These are phyloP conservation scores for Pollenia angustigena DNA, from an alignment of 2,888 invertebrate genomes.

Conservation along the genomic window DNA sequence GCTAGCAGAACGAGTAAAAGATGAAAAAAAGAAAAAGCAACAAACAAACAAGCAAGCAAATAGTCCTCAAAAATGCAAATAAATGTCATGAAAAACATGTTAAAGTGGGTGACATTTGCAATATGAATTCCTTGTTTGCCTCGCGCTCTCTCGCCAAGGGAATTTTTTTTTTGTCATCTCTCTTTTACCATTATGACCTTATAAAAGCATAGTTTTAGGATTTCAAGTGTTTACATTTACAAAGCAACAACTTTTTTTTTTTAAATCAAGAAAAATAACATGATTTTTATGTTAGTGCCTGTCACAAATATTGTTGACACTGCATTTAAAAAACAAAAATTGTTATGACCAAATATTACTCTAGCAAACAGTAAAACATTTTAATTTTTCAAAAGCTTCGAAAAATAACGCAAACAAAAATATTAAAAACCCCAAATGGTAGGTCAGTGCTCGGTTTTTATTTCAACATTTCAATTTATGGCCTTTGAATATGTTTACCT, in stretches of 20 bases:
- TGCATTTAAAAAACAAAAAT: conserved; percentile 50
- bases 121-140: neutral
- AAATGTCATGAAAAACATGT: conserved; percentile 70
- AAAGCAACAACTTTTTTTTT: neutral
- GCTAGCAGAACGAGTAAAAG: conserved; percentile 35
- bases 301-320: conserved; percentile 64
- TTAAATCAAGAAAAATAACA: conserved; percentile 32
- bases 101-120: conserved; percentile 66
- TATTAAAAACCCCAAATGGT: conserved; percentile 32
- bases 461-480: conserved; percentile 19
- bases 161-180: neutral
- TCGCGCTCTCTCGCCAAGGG: neutral
- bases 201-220: conserved; percentile 56
- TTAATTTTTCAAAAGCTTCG: conserved; percentile 40
- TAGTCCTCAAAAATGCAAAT: conserved; percentile 69
- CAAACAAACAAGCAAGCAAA: conserved; percentile 39
- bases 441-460: conserved; percentile 19
- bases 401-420: conserved; percentile 15
- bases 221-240: conserved; percentile 15
- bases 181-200: conserved; percentile 52
- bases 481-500: conserved; percentile 32
- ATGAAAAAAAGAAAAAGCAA: neutral
- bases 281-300: conserved; percentile 57
- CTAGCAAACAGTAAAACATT: conserved; percentile 22
- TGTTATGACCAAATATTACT: conserved; percentile 35